Conservation (phyloP, 1,140 invertebrate species). For the Lepidurus apus region DNA sequence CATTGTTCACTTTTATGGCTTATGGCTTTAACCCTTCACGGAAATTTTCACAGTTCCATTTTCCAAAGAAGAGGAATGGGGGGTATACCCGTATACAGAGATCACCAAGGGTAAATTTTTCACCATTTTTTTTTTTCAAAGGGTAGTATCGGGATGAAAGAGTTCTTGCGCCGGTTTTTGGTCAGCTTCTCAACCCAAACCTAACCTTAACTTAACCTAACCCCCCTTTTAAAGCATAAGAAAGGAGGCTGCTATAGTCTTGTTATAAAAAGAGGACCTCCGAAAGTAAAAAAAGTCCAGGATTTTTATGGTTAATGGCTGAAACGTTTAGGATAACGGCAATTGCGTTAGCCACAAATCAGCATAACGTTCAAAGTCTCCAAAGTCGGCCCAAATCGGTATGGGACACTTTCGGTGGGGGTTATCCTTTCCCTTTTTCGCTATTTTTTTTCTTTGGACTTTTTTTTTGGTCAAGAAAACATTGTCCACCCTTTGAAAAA, state of each 20-base stretch:
- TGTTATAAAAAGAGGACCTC: background rate
- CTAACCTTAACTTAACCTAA: no score
- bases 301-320: conserved; percentile 19
- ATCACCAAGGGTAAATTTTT: no score
- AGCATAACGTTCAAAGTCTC: conserved; percentile 8
- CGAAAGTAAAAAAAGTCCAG: background rate
- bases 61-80: background rate
- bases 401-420: background rate
- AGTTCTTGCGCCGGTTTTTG: no score
- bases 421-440: background rate
- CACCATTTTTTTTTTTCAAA: no score
- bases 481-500: conserved; percentile 8
- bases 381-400: no score
- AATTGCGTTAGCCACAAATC: conserved; percentile 19
- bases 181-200: no score
- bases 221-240: no score
- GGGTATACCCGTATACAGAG: background rate
- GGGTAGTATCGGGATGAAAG: no score
- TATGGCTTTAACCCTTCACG: conserved; percentile 21
- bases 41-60: conserved; percentile 1
- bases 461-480: conserved; percentile 7
- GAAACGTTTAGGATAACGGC: conserved; percentile 21
- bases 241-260: background rate
- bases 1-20: conserved; percentile 16
- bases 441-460: background rate